phyloP scores from a whole-genome alignment of 2,888 invertebrate species.

The Seira ritae region DNA sequence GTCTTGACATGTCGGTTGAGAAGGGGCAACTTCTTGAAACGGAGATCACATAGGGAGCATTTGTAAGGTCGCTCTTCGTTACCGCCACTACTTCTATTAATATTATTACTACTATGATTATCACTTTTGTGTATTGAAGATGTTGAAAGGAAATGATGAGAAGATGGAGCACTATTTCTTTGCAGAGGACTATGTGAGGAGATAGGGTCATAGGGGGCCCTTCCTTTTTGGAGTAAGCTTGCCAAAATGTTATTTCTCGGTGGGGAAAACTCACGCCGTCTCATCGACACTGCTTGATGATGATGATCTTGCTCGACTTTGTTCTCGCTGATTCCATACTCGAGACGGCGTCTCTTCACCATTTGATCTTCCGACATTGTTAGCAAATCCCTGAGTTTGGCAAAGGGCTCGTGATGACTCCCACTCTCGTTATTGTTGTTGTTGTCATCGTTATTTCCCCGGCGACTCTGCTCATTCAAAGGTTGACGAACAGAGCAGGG shows the following conservation, averaged over 20 bases:
- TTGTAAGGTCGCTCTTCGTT: slow-evolving; percentile 57
- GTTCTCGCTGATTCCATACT: slow-evolving; percentile 39
- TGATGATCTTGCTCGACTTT: slow-evolving; percentile 22
- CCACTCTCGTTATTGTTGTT: slow-evolving; percentile 44
- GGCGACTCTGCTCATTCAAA: too few species aligned
- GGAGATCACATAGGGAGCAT: slow-evolving; percentile 65
- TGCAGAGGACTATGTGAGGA: too few species aligned
- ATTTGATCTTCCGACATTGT: slow-evolving; percentile 58
- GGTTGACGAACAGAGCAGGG: too few species aligned
- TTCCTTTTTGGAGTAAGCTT: slow-evolving; percentile 56
- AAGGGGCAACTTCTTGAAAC: slow-evolving; percentile 58
- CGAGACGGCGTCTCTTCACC: slow-evolving; percentile 52
- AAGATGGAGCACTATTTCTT: too few species aligned
- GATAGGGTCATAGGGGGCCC: slow-evolving; percentile 40
- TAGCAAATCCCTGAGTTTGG: slow-evolving; percentile 56
- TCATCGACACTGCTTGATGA: background rate
- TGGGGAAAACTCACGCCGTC: slow-evolving; percentile 49
- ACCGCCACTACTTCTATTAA: background rate
- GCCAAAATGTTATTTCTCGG: slow-evolving; percentile 59
- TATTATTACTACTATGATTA: slow-evolving; percentile 8
- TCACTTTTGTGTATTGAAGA: slow-evolving; percentile 35
- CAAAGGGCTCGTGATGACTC: slow-evolving; percentile 32
- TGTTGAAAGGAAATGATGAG: too few species aligned
- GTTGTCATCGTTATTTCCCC: slow-evolving; percentile 19
- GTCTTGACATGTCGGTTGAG: slow-evolving; percentile 62